Conservation (phyloP, 2,888 invertebrate genomes). For the Caradrina clavipalpis region DNA sequence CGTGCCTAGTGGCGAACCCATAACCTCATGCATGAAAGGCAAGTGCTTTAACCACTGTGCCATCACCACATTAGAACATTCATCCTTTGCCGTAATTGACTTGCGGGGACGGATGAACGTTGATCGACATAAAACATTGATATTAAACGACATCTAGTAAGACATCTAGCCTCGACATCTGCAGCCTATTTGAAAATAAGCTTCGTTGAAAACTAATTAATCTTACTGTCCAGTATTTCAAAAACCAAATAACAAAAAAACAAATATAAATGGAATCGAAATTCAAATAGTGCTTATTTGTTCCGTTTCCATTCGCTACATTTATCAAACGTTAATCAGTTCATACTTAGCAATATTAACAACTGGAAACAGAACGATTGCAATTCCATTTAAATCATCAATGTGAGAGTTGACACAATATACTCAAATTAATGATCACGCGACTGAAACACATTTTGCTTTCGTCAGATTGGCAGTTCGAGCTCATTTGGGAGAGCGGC, state of each 20-base stretch:
- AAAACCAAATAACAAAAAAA: background rate
- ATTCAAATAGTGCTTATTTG: slow-evolving; percentile 18
- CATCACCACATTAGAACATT: background rate
- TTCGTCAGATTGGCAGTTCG: slow-evolving; percentile 81
- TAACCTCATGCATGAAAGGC: too few species aligned
- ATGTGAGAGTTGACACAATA: slow-evolving; percentile 84
- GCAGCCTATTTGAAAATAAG: background rate
- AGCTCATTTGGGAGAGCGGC: slow-evolving; percentile 87
- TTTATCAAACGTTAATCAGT: slow-evolving; percentile 54
- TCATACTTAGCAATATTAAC: slow-evolving; percentile 61
- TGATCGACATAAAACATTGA: background rate
- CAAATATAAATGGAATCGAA: slow-evolving; percentile 1
- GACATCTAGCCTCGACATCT: background rate
- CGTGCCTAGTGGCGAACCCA: too few species aligned
- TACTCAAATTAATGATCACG: slow-evolving; percentile 88
- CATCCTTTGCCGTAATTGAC: background rate
- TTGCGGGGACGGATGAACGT: background rate
- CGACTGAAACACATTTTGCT: slow-evolving; percentile 84
- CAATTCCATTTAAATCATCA: slow-evolving; percentile 80
- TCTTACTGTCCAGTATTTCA: background rate
- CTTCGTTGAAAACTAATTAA: background rate
- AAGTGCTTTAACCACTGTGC: background rate
- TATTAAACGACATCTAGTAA: slow-evolving; percentile 10
- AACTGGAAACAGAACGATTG: slow-evolving; percentile 64
- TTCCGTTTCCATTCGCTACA: slow-evolving; percentile 7